Evolutionary conservation across 2,797 vertebrate species (phyloP).

Genomic region (Cynopterus sphinx): DNA sequence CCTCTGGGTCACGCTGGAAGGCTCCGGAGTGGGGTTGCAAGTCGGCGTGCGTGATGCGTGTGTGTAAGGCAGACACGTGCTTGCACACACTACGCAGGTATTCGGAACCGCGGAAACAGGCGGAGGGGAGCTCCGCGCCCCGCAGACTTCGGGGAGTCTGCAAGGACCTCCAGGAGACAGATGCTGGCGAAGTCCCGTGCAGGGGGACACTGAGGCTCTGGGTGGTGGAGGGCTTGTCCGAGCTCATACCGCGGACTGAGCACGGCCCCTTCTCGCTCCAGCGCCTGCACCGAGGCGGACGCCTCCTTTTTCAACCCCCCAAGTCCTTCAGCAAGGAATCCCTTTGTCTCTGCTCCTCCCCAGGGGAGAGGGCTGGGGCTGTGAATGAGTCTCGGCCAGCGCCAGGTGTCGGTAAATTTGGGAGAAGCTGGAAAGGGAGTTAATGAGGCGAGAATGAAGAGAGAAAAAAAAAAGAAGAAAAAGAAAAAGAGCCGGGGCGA

Average conservation of each 20-base stretch:
- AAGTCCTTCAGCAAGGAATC: conserved; percentile 60
- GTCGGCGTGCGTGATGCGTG: neutral
- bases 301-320: conserved; percentile 21
- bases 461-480: conserved; percentile 46
- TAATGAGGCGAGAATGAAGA: conserved; percentile 85
- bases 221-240: neutral
- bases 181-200: neutral
- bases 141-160: neutral
- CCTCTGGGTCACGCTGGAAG: neutral
- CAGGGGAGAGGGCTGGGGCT: neutral
- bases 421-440: conserved; percentile 82
- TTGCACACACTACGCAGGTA: neutral
- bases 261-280: neutral
- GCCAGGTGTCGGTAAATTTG: conserved; percentile 81
- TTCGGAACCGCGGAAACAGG: neutral
- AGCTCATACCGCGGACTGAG: neutral
- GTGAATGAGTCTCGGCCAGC: neutral
- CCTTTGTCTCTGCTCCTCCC: conserved; percentile 60
- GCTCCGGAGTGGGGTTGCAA: neutral
- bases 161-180: neutral
- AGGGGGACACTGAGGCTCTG: conserved; percentile 18
- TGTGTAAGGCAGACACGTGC: neutral
- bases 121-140: neutral
- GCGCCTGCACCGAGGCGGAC: neutral
- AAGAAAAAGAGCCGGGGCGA: conserved; percentile 58